Evolutionary conservation across 2,888 invertebrate species (phyloP), one percentile per base, ranked within the genome.

Genomic region (Erpobdella octoculata): DNA sequence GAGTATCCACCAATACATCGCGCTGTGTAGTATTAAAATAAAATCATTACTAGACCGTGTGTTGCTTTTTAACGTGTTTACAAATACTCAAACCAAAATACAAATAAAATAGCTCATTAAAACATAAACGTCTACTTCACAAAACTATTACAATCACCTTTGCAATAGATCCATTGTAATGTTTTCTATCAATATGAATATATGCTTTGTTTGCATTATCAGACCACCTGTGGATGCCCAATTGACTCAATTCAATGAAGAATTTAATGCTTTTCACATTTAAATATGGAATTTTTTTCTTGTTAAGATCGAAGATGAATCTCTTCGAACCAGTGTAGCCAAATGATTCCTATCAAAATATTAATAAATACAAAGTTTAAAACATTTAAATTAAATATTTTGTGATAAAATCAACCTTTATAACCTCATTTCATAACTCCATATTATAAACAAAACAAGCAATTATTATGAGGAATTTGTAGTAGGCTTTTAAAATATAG

Each of bases 301-400:
- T 25, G 2, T 9, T 15, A 35, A 65, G 33, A 38, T 65, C 65
- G 3, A 36, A 25, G 25, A 65, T 8, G 21, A 65, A 36, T 25
- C 37, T 65, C 15, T 15, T 35, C 2, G 65, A 65, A 18, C 65
- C 65, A 35, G 37, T 36, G 65, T 65, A 65, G 37, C 37, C 36
- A 21, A 36, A 36, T 6, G 65, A 36, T 18, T 65, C 65, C 65
- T 65, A 33, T 8, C 12, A 18, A 62, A n/a, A 35, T 6, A n/a
- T n/a, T n/a, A n/a, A n/a, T n/a, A n/a, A n/a, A n/a, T n/a, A n/a
- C n/a, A n/a, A n/a, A n/a, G n/a, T n/a, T n/a, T n/a, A n/a, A n/a
- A n/a, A n/a, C n/a, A n/a, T n/a, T n/a, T n/a, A n/a, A n/a, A n/a
- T n/a, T n/a, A n/a, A n/a, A n/a, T n/a, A n/a, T n/a, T n/a, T n/a